Conservation (phyloP, 2,888 invertebrate genomes). For the Bellardia bayeri region DNA sequence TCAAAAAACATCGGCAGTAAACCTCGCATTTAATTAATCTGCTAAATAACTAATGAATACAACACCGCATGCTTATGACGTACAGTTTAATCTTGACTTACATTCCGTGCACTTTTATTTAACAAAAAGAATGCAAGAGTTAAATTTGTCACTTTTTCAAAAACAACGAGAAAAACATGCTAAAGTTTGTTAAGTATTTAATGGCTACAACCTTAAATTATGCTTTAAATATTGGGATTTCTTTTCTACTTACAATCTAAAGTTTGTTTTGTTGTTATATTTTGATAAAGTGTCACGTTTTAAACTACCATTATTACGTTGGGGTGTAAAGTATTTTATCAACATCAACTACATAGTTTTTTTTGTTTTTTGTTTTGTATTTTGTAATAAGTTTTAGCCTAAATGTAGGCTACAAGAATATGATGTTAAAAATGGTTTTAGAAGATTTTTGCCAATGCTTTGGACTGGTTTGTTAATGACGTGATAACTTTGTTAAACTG, state of each 20-base stretch:
- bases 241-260: constrained; percentile 1
- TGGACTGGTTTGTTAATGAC: constrained; percentile 23
- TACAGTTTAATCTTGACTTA: constrained; percentile 16
- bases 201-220: constrained; percentile 40
- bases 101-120: constrained; percentile 5
- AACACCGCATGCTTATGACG: neutral
- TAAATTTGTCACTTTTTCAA: constrained; percentile 28
- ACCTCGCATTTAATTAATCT: neutral
- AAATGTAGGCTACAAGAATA: constrained; percentile 11
- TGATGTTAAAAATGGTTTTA: neutral
- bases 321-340: constrained; percentile 3
- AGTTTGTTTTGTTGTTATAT: constrained; percentile 12
- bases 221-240: constrained; percentile 17
- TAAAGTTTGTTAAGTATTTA: constrained; percentile 18
- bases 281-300: constrained; percentile 47
- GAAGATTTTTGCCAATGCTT: neutral
- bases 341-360: neutral
- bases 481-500: constrained; percentile 49
- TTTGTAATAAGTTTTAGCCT: neutral
- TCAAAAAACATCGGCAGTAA: too few relatives aligned
- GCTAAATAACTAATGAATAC: neutral
- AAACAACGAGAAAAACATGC: neutral
- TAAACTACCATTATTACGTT: constrained; percentile 47
- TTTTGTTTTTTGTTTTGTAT: neutral
- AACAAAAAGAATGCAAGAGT: neutral